Evolutionary conservation across 2,797 vertebrate species (phyloP).

Genomic region (Cirrhinus mrigala): DNA sequence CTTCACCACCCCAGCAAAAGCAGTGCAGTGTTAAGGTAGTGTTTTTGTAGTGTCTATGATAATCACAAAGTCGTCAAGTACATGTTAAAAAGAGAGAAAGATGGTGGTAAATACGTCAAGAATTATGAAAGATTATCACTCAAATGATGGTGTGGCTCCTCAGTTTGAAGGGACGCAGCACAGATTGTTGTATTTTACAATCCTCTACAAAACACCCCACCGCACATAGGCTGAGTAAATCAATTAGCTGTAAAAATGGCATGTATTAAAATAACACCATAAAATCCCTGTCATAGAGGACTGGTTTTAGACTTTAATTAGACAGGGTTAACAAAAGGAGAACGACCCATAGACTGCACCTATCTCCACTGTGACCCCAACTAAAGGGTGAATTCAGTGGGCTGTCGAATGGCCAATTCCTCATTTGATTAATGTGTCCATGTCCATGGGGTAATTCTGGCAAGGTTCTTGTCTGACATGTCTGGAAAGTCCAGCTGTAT

Average conservation of each 20-base stretch:
- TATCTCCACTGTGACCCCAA: conserved; percentile 59
- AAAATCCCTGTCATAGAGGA: conserved; percentile 67
- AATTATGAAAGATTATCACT: conserved; percentile 38
- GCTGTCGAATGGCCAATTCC: conserved; percentile 66
- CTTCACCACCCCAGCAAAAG: background rate
- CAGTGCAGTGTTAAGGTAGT: background rate
- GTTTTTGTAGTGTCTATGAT: background rate
- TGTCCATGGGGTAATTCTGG: conserved; percentile 76
- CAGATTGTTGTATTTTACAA: conserved; percentile 37
- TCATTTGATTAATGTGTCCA: conserved; percentile 81
- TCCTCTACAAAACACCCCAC: conserved; percentile 40
- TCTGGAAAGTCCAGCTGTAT: conserved; percentile 87
- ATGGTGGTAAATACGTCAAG: conserved; percentile 41
- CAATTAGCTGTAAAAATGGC: conserved; percentile 67
- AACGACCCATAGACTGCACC: conserved; percentile 62
- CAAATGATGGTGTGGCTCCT: conserved; percentile 5
- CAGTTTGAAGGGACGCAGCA: conserved; percentile 35
- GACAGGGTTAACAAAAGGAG: conserved; percentile 77
- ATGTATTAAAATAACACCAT: conserved; percentile 60
- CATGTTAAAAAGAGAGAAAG: background rate
- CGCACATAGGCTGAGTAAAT: conserved; percentile 62
- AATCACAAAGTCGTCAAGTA: background rate
- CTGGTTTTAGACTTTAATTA: conserved; percentile 76
- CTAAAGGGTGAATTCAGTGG: conserved; percentile 69
- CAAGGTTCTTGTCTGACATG: conserved; percentile 80